Percentiles rank a stretch among this genome's conserved stretches.
Conservation (phyloP, 2,888 invertebrate species). For the Orchesellides sinensis region DNA sequence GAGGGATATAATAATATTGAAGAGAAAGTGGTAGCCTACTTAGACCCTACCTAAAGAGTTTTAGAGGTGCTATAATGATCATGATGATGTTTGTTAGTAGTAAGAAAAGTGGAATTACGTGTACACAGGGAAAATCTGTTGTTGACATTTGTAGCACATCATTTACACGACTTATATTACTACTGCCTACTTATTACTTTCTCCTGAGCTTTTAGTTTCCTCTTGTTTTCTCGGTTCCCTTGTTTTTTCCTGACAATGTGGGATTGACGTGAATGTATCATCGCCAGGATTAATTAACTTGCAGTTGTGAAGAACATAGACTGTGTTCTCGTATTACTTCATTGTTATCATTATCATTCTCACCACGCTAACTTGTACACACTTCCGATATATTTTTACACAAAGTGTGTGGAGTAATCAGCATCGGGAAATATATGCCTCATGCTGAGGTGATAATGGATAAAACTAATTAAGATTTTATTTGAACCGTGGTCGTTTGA, state of each 20-base stretch:
- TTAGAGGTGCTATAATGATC: not conserved
- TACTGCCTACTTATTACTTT: too few relatives aligned
- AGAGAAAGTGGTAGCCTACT: not conserved
- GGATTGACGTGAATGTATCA: constrained; percentile 58
- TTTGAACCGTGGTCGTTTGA: constrained; percentile 10
- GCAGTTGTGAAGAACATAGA: constrained; percentile 13
- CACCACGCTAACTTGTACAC: too few relatives aligned
- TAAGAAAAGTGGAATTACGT: constrained; percentile 36
- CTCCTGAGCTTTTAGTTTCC: too few relatives aligned
- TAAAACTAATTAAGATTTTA: constrained; percentile 48
- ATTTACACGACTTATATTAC: too few relatives aligned
- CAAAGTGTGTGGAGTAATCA: too few relatives aligned
- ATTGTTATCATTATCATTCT: too few relatives aligned
- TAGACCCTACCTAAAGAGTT: not conserved
- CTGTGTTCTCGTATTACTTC: not conserved
- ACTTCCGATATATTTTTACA: too few relatives aligned
- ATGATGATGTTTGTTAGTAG: constrained; percentile 26
- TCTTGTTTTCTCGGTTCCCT: constrained; percentile 2
- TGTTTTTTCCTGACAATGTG: constrained; percentile 15
- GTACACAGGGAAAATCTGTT: constrained; percentile 47
- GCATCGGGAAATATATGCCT: too few relatives aligned
- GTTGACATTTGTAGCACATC: constrained; percentile 53
- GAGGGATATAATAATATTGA: not conserved
- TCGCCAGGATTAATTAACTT: constrained; percentile 58
- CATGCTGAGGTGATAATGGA: constrained; percentile 51